Base-by-base conservation (phyloP, 2,888 invertebrate species). In the Megamerina dolium region DNA sequence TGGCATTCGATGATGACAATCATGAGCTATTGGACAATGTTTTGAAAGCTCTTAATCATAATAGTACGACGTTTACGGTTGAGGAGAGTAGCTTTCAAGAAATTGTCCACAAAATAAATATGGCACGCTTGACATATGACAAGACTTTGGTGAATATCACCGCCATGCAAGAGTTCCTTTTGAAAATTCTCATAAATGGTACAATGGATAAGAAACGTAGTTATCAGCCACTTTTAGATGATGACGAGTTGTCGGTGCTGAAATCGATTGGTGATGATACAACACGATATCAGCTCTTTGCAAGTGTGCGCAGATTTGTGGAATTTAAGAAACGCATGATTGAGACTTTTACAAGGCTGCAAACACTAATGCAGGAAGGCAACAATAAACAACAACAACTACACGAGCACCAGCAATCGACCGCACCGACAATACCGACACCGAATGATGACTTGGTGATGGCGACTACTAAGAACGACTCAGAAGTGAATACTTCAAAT, bases 311-410 rank as follows among this genome's bases (percentile, higher is more conserved):
- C 3, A 54, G 59, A 21, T 50, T 66, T 4, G 53, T 57, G 0
- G 60, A 61, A 12, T 59, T 66, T 29, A 64, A 64, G 5, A 63
- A 61, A 21, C 59, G 63, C 2, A 56, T 68, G 55, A 55, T 60
- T 5, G 60, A 64, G 30, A 66, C 66, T 2, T 62, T 67, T n/a
- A 57, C 63, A 20, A 62, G 60, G 2, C 34, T 68, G 30, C 66
- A 69, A 46, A 51, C 53, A 2, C 47, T 69, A 9, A 60, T 64
- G 56, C 55, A 55, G 40, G 61, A 46, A 33, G 45, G 19, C 35
- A n/a, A n/a, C n/a, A 16, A n/a, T 13, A 45, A 48, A 41, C 41
- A 33, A 21, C 33, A 39, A 2, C 33, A 17, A 12, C 3, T 32
- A 34, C 13, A 43, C 16, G 17, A 19, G 30, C 14, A 14, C 17